Evolutionary conservation across 2,797 vertebrate species (phyloP).

Genomic region (Myripristis jacobus): DNA sequence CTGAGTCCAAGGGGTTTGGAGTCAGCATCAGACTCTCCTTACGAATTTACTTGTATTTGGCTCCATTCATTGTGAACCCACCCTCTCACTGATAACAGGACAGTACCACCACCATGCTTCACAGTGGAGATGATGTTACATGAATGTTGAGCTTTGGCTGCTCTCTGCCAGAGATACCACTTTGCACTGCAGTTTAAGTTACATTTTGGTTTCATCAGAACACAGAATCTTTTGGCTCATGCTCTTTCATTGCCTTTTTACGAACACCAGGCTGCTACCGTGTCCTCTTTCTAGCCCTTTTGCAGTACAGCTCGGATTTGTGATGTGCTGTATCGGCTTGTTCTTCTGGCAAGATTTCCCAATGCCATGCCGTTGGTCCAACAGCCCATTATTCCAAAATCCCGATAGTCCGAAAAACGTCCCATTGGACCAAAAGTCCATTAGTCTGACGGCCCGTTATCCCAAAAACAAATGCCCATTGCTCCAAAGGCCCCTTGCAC

Average conservation of each 20-base stretch:
- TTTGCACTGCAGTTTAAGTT: background rate
- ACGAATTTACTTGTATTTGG: constrained; percentile 19
- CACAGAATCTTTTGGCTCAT: background rate
- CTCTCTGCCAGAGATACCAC: constrained; percentile 17
- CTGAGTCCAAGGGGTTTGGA: constrained; percentile 31
- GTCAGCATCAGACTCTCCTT: background rate
- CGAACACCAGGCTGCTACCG: background rate
- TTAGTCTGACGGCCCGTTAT: too few species aligned
- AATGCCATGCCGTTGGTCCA: too few species aligned
- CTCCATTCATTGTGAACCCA: background rate
- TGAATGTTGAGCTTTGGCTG: background rate
- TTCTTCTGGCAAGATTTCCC: too few species aligned
- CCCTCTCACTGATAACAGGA: too few species aligned
- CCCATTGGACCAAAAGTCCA: too few species aligned
- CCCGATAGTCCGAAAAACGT: too few species aligned
- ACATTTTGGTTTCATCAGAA: constrained; percentile 10
- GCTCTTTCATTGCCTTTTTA: background rate
- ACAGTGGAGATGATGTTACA: background rate
- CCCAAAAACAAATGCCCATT: too few species aligned
- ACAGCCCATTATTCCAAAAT: too few species aligned
- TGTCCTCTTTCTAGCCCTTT: background rate
- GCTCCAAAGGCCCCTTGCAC: too few species aligned
- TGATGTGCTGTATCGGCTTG: background rate
- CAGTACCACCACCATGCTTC: background rate
- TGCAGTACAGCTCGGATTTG: background rate